These are phyloP conservation scores for Pluvialis apricaria DNA, from an alignment of 2,113 vertebrate species.

Conservation along the genomic window DNA sequence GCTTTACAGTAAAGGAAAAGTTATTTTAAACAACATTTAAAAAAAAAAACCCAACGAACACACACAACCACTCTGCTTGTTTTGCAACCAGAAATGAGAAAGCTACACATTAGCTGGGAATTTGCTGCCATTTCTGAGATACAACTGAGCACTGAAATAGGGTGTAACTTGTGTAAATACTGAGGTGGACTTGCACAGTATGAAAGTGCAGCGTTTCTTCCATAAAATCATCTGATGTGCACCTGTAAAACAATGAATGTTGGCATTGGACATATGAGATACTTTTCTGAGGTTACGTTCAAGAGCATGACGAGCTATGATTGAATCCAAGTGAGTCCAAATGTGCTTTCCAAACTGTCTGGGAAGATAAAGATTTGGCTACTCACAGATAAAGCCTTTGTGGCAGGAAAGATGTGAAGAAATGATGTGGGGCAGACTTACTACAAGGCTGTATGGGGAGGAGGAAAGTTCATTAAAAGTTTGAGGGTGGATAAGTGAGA, in stretches of 20 bases:
- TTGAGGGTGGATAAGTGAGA: not conserved
- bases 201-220: not conserved
- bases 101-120: not conserved
- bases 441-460: not conserved
- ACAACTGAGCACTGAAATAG: not conserved
- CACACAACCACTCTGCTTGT: not conserved
- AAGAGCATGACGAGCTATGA: not conserved
- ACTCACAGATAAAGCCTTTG: not conserved
- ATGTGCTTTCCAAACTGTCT: not conserved
- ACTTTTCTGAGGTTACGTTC: not conserved
- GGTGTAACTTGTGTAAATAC: not conserved
- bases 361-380: not conserved
- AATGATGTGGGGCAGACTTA: not conserved
- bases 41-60: rapidly evolving
- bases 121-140: not conserved
- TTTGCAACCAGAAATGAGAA: not conserved
- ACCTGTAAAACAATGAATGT: not conserved
- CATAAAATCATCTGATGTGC: not conserved
- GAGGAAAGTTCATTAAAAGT: not conserved
- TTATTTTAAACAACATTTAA: not conserved
- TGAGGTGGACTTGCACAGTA: not conserved
- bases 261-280: not conserved
- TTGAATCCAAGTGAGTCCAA: not conserved
- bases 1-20: not conserved
- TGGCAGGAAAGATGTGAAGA: not conserved